Evolutionary conservation across 1,140 invertebrate genomes (phyloP), one percentile per base, ranked within the genome.

Genomic region (Sinonovacula constricta): DNA sequence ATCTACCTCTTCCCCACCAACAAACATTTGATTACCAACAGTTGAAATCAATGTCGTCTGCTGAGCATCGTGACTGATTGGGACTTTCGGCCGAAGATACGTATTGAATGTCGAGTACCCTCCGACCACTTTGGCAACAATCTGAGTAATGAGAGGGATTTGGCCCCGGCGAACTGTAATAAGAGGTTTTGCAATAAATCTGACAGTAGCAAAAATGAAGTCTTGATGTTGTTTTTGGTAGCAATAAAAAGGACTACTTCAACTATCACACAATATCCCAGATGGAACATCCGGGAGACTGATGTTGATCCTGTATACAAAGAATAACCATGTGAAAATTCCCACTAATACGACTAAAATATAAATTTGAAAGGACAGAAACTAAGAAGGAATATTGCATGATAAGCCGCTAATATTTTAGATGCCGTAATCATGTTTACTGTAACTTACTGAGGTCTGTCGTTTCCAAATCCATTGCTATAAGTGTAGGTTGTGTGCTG

Each of bases 71-170:
- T 2, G 26, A 15, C 30, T 30, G 12, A 70, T 72, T 15, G 54
- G 39, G 22, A 30, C 15, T 30, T 60, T 59, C 18, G 66, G 69
- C 7, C 26, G 39, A 34, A 74, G 30, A 62, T 80, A 74, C 3
- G 18, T n/a, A n/a, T n/a, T n/a, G n/a, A n/a, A n/a, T n/a, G n/a
- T n/a, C n/a, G n/a, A n/a, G n/a, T n/a, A n/a, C 0, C 12, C 49
- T 1, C 26, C 33, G 12, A 15, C 15, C 24, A 72, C 67, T 24
- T 59, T 39, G 4, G 68, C 68, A 31, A 69, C 77, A 3, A 78
- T 78, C n/a, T 66, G 65, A 45, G 68, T 71, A 0, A 79, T 72
- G 31, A 67, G 68, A 26, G 60, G 65, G 12, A 71, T 31, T 10
- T 22, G 24, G 24, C 39, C 45, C 36, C 60, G 10, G n/a, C 14